Base-by-base conservation (phyloP, 2,797 vertebrate genomes). In the Gallirallus australis region DNA sequence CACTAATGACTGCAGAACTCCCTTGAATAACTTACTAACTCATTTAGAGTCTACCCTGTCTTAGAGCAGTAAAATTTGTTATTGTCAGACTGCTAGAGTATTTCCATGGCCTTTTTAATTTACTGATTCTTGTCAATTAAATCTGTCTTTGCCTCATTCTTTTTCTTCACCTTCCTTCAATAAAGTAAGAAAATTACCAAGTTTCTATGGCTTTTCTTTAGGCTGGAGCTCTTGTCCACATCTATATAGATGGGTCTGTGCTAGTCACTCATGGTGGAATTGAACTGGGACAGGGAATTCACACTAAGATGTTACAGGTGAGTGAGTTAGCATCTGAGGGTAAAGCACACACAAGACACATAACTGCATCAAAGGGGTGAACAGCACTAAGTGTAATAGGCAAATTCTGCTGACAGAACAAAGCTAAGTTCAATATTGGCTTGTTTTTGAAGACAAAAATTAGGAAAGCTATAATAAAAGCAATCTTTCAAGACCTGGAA, bases 241-340 rank as follows among this genome's bases (percentile, higher is more conserved):
- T 98, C 83, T 98, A 97, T 72, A 90, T 85, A 11, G 98, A 98
- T 12, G 97, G 97, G 23, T 97, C 97, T 68, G 97, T 98, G 11
- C 48, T 98, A 72, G 92, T 98, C 45, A 95, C 96, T 40, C 97
- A 97, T 8, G 97, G 97, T 73, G 97, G 97, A 77, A 93, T 79
- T 11, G 97, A 98, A 86, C 35, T 98, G 78, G 97, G 97, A 40
- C 98, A 98, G 95, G 97, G 97, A 37, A 92, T 98, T 86, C 89
- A 97, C 82, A 98, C 97, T 86, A 98, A 98, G 88, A 97, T 98
- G 69, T 81, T 97, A 35, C 98, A 97, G 97, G 97, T 98, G 94
- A 17, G 97, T 98, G 94, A 17, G n/a, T 56, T 45, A 72, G 40
- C 42, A 79, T 56, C 68, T 57, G 48, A 48, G 17, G 35, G 7